Conservation (phyloP, 2,888 invertebrate genomes). For the Oxytorus armatus region DNA sequence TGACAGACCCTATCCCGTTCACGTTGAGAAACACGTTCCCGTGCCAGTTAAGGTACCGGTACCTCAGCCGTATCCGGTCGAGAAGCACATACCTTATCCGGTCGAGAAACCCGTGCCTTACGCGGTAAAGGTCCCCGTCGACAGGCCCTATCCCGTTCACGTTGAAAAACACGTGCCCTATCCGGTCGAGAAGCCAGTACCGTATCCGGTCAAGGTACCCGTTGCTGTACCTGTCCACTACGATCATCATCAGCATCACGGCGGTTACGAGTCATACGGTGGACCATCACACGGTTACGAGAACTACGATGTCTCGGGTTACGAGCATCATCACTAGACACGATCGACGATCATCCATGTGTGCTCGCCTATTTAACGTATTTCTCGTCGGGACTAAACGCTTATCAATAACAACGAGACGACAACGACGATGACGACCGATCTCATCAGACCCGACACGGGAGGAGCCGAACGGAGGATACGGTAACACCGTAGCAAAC, state of each 20-base stretch:
- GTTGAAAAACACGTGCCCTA: constrained; percentile 87
- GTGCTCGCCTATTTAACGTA: constrained; percentile 56
- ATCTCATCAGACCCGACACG: constrained; percentile 53
- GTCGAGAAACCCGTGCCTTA: constrained; percentile 86
- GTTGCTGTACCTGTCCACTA: constrained; percentile 86
- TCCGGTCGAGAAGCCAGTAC: too few species aligned
- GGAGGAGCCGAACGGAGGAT: constrained; percentile 30
- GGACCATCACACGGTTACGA: constrained; percentile 59
- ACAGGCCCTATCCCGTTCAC: constrained; percentile 87
- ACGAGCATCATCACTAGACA: constrained; percentile 60
- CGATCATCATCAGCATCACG: constrained; percentile 83
- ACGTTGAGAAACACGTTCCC: constrained; percentile 88
- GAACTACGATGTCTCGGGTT: constrained; percentile 53
- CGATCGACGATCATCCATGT: neutral
- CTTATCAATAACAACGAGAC: constrained; percentile 23
- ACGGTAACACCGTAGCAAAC: constrained; percentile 31
- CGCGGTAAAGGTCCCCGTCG: constrained; percentile 88
- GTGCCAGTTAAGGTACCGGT: constrained; percentile 90
- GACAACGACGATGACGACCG: constrained; percentile 44
- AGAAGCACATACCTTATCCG: constrained; percentile 86
- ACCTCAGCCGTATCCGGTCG: constrained; percentile 89
- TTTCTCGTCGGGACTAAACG: constrained; percentile 71
- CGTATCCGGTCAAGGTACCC: constrained; percentile 89
- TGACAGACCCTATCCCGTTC: constrained; percentile 78
- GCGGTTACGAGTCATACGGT: constrained; percentile 66